Base-by-base conservation (phyloP, 2,888 invertebrate species). In the Eristalis pertinax region DNA sequence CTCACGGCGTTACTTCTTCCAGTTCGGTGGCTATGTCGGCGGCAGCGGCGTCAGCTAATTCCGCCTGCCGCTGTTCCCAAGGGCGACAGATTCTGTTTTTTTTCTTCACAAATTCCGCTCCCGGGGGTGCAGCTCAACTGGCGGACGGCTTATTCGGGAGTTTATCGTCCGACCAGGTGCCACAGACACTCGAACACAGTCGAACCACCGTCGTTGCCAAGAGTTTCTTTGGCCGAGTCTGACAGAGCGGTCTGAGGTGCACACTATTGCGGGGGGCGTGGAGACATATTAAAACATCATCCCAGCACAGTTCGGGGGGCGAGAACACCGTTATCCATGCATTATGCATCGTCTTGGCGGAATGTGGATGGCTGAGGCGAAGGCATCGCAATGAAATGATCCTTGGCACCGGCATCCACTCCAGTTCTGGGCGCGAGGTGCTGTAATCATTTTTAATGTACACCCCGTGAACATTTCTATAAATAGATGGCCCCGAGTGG, bases 371-470 rank as follows among this genome's bases (percentile, higher is more conserved):
- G 1, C 35, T 5, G 11, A 32, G 7, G 32, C 2, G 32, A 4
- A 32, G 26, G 19, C 5, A 22, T 24, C 62, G 63, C 60, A 65
- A 22, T 69, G 69, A 63, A 79, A 50, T 82, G 69, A 86, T 82
- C 82, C 74, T 74, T 86, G 82, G 73, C 74, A 82, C 74, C 74
- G 78, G 77, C 64, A 50, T 65, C 68, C 50, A 65, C 69, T 11
- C 35, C 2, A 35, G 35, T 10, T 8, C 50, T 29, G 19, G n/a
- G 56, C 69, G 69, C 60, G 60, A n/a, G 26, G 15, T 43, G 63
- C 22, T 62, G 78, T 78, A 86, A 82, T 86, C 69, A 82, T 86
- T 82, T 86, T 82, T 74, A 82, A 86, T 78, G 85, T 67, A 77
- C 82, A 85, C 60, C n/a, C 77, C 81, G 60, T 73, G 82, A 77